Conservation (phyloP, 1,140 invertebrate species). For the Anthonomus grandis region DNA sequence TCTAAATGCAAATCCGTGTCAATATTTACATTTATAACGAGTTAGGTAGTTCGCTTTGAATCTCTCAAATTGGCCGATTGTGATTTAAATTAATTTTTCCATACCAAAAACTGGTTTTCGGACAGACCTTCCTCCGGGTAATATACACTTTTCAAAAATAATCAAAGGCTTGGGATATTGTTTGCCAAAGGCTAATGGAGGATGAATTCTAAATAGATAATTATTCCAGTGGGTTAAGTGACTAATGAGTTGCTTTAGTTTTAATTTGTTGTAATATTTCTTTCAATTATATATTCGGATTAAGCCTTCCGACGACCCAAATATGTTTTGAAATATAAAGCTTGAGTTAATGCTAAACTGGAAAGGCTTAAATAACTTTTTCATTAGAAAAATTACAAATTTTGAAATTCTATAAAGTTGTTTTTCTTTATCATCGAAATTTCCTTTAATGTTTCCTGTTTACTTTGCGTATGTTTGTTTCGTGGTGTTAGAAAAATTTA, state of each 20-base stretch:
- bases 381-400: too few relatives aligned
- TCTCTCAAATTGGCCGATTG: conserved; percentile 21
- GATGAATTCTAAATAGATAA: conserved; percentile 6
- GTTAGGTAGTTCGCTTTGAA: conserved; percentile 19
- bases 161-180: conserved; percentile 5
- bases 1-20: conserved; percentile 43
- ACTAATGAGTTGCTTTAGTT: neutral
- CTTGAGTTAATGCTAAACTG: too few relatives aligned
- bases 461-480: too few relatives aligned
- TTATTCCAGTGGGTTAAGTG: neutral
- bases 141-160: conserved; percentile 16
- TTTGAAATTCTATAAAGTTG: too few relatives aligned
- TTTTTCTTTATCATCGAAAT: too few relatives aligned
- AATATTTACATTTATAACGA: conserved; percentile 39
- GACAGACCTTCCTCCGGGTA: conserved; percentile 2
- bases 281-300: too few relatives aligned
- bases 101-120: conserved; percentile 13
- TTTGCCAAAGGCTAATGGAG: neutral
- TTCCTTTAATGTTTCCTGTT: too few relatives aligned
- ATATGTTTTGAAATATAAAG: too few relatives aligned
- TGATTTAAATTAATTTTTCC: conserved; percentile 26
- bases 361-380: too few relatives aligned
- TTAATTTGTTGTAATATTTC: too few relatives aligned
- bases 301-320: too few relatives aligned
- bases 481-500: too few relatives aligned